Evolutionary conservation across 2,797 vertebrate genomes (phyloP), one percentile per base, ranked within the genome.

Genomic region (Tarsius wallacei): DNA sequence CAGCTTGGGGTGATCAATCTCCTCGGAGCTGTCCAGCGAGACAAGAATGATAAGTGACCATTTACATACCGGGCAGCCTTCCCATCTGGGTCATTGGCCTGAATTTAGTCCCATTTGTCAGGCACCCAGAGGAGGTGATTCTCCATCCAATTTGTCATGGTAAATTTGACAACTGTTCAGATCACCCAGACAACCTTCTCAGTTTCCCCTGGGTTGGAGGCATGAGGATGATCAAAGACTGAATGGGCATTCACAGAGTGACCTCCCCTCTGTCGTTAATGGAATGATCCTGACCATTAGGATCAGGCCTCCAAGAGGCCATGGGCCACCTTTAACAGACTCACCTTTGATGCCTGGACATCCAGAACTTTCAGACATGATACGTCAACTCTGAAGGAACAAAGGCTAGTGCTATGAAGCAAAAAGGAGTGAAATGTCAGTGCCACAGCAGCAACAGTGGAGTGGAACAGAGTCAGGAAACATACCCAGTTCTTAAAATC

Each of bases 11-110:
- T 13, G 24, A 97, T 85, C 61, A 94, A 77, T 90, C 76, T 86
- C 90, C 47, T 78, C 55, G 28, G 57, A 4, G 21, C 0, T 0
- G 49, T 80, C 96, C 87, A 97, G 96, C 97, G 88, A 93, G 64
- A 81, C 15, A 84, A 88, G n/a, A 89, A 81, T 81, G 94, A 97
- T 97, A 96, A 95, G 19, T 0, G 0, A 85, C 93, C 96, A 87
- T 96, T 90, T 92, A 93, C 70, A 93, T 66, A 83, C 17, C 9
- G 87, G 96, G 96, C 90, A 95, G 96, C 97, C 97, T 98, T 98
- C 97, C 97, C 85, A 51, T 95, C 93, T 95, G 66, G 94, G 97
- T 98, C 70, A 77, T 70, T 7, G 2, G 2, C 93, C 78, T 95
- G 78, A 94, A 95, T 71, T 93, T 96, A 87, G 94, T 97, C 97